Conservation (phyloP, 2,113 vertebrate species). For the Pteropus alecto region DNA sequence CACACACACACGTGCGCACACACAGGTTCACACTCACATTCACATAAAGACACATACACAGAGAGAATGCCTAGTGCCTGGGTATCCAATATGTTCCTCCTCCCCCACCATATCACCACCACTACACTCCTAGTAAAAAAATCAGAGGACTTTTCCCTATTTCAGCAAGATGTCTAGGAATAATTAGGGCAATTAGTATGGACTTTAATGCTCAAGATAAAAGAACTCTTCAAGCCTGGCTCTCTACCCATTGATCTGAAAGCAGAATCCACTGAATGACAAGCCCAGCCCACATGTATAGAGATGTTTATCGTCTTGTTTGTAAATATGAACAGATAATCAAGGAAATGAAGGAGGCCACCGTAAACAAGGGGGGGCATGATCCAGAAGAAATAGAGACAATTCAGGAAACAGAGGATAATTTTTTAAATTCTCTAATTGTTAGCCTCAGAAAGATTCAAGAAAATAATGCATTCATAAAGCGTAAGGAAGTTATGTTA, state of each 20-base stretch:
- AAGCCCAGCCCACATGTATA: neutral
- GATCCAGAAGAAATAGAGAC: neutral
- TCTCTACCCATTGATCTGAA: neutral
- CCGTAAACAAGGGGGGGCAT: neutral
- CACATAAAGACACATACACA: neutral
- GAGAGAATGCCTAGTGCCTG: neutral
- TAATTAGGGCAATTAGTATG: neutral
- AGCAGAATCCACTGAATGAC: neutral
- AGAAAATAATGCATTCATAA: neutral
- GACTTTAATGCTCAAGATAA: neutral
- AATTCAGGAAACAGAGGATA: neutral
- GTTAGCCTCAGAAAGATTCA: neutral
- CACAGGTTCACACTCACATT: neutral
- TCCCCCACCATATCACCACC: too few species aligned
- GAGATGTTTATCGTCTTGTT: neutral
- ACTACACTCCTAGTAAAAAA: neutral
- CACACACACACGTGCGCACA: neutral
- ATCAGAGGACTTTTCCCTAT: neutral
- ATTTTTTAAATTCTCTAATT: neutral
- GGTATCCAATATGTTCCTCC: too few species aligned
- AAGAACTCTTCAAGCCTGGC: neutral
- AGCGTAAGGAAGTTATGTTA: neutral
- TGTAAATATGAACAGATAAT: neutral
- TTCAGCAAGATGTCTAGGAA: neutral
- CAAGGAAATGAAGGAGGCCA: neutral